phyloP scores from a whole-genome alignment of 2,797 vertebrate species.

The Pseudochirops cupreus region DNA sequence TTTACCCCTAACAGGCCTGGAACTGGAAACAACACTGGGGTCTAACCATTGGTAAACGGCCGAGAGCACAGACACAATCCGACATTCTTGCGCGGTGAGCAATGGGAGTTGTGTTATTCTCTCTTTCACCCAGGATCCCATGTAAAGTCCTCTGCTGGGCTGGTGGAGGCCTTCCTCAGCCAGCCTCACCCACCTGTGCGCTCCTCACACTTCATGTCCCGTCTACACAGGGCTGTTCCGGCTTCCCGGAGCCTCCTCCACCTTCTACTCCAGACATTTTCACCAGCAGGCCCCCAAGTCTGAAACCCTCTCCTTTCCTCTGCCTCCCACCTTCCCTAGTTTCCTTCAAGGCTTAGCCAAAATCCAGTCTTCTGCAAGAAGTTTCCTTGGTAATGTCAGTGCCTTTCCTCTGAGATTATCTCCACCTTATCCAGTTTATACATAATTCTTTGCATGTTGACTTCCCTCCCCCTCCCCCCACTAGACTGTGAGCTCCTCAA shows the following conservation, averaged over 20 bases:
- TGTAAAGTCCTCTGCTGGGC: background rate
- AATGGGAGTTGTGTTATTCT: background rate
- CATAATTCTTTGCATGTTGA: background rate
- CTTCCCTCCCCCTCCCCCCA: too few relatives aligned
- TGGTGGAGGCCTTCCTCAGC: background rate
- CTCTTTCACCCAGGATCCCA: too few relatives aligned
- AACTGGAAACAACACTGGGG: background rate
- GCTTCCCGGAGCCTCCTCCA: background rate
- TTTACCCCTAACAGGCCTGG: background rate
- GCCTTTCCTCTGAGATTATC: background rate
- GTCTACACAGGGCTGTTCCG: background rate
- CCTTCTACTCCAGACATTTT: background rate
- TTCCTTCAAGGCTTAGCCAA: slow-evolving; percentile 1
- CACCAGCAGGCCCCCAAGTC: background rate
- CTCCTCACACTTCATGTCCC: background rate
- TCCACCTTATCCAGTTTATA: background rate
- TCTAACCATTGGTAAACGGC: background rate
- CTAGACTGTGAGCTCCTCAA: slow-evolving; percentile 1
- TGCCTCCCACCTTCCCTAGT: background rate
- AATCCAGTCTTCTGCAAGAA: background rate
- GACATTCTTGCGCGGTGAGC: background rate
- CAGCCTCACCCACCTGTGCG: background rate
- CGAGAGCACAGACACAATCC: background rate
- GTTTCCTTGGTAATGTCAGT: fast-evolving
- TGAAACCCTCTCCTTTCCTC: background rate